Conservation (phyloP, 1,140 invertebrate genomes). For the Drosophila orena region DNA sequence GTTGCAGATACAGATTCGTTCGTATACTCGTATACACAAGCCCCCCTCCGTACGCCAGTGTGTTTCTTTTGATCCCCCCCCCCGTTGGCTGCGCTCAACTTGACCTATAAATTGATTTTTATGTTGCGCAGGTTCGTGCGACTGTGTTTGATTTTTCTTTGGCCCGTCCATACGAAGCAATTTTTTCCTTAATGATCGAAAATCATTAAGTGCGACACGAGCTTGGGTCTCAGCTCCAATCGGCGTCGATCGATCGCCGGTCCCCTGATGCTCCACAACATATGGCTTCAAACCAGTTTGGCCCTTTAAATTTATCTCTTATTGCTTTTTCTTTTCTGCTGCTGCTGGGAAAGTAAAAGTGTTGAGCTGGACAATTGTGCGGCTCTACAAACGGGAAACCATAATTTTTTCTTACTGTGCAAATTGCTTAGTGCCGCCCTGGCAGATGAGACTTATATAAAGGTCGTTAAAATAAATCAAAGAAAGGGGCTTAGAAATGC, state of each 20-base stretch:
- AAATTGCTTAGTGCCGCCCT: constrained; percentile 64
- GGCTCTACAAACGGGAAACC: constrained; percentile 56
- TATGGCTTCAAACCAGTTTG: constrained; percentile 57
- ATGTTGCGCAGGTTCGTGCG: constrained; percentile 75
- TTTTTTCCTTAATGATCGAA: constrained; percentile 60
- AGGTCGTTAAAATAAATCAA: constrained; percentile 76
- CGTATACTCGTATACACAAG: background rate
- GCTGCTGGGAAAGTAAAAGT: constrained; percentile 71
- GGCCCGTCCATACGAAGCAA: constrained; percentile 48
- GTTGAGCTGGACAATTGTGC: constrained; percentile 71
- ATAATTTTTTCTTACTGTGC: constrained; percentile 54
- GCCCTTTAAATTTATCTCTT: constrained; percentile 45
- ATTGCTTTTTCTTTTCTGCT: constrained; percentile 27
- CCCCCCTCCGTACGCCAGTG: background rate
- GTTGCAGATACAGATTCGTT: constrained; percentile 43
- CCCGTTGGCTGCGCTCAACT: constrained; percentile 62
- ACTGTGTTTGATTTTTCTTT: constrained; percentile 45
- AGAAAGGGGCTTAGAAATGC: constrained; percentile 45
- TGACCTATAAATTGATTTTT: constrained; percentile 82
- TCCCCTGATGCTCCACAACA: background rate
- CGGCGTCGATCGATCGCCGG: constrained; percentile 34
- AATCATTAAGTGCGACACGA: constrained; percentile 66
- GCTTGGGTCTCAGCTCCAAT: constrained; percentile 34
- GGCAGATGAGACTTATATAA: constrained; percentile 71
- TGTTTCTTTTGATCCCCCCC: constrained; percentile 6